phyloP scores from a whole-genome alignment of 2,113 vertebrate species.

The Corydoras maculifer region DNA sequence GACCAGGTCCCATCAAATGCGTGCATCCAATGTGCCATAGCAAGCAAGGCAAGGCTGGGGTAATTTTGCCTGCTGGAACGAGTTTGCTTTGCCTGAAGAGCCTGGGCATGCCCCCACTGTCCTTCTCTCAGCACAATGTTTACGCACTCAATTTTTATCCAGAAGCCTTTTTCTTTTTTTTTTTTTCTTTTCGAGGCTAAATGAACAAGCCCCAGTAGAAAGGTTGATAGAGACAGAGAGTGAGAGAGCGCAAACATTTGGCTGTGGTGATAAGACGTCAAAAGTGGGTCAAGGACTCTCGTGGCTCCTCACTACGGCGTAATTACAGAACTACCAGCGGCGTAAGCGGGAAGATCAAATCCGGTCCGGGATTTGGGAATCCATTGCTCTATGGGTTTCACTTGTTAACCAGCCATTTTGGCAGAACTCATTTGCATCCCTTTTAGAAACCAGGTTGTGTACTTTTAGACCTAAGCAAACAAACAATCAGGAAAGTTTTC shows the following conservation, averaged over 20 bases:
- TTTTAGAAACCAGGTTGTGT: constrained; percentile 23
- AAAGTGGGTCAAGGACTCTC: constrained; percentile 49
- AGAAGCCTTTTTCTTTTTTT: constrained; percentile 21
- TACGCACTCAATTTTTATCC: constrained; percentile 31
- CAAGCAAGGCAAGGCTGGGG: constrained; percentile 8
- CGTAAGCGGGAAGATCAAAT: constrained; percentile 47
- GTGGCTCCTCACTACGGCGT: constrained; percentile 27
- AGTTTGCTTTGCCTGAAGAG: constrained; percentile 30
- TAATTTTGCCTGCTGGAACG: constrained; percentile 24
- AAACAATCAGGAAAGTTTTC: no score
- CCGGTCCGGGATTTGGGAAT: constrained; percentile 44
- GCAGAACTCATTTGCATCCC: constrained; percentile 31
- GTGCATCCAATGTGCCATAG: constrained; percentile 26
- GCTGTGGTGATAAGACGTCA: constrained; percentile 36
- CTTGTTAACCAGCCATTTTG: constrained; percentile 14
- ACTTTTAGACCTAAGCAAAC: constrained; percentile 9
- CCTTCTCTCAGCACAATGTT: constrained; percentile 39
- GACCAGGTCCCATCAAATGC: constrained; percentile 20
- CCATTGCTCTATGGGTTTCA: constrained; percentile 33
- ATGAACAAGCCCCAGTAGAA: constrained; percentile 22
- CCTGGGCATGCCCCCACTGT: constrained; percentile 31
- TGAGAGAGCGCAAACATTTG: constrained; percentile 12
- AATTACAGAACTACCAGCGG: constrained; percentile 47
- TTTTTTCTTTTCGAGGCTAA: neutral
- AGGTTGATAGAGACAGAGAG: constrained; percentile 13